A percentile compares a stretch with the other conserved stretches of the same genome.
Conservation (phyloP, 2,113 vertebrate genomes). For the Illadopsis cleaveri region DNA sequence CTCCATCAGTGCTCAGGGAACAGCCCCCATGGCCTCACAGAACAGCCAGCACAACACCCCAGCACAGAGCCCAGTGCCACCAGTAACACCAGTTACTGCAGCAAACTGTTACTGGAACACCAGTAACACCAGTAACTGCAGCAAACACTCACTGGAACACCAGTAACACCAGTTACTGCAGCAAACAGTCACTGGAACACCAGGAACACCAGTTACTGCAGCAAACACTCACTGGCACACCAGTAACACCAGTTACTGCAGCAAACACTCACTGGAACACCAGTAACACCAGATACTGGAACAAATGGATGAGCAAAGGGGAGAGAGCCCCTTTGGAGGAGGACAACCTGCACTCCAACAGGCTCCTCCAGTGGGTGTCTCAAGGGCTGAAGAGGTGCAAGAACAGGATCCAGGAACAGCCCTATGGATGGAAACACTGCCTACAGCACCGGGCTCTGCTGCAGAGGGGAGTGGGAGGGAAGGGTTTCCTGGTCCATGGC, state of each 20-base stretch:
- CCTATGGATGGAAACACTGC: not conserved
- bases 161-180: not conserved
- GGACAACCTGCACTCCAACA: not conserved
- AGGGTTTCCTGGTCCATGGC: conserved; percentile 25
- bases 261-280: not conserved
- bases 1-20: not conserved
- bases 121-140: not conserved
- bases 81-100: not conserved
- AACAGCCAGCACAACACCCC: fast-evolving
- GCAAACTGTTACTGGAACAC: not conserved
- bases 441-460: not conserved
- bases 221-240: not conserved
- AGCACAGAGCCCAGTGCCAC: not conserved
- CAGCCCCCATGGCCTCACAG: not conserved
- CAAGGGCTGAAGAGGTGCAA: not conserved
- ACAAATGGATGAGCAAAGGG: not conserved
- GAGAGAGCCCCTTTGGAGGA: not conserved
- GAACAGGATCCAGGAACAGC: not conserved
- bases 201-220: not conserved
- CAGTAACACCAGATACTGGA: not conserved
- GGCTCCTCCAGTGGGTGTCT: not conserved
- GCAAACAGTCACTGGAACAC: no score
- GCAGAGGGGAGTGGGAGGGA: not conserved
- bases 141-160: not conserved
- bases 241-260: not conserved